Evolutionary conservation across 2,113 vertebrate species (phyloP).

Genomic region (Peromyscus polionotus): DNA sequence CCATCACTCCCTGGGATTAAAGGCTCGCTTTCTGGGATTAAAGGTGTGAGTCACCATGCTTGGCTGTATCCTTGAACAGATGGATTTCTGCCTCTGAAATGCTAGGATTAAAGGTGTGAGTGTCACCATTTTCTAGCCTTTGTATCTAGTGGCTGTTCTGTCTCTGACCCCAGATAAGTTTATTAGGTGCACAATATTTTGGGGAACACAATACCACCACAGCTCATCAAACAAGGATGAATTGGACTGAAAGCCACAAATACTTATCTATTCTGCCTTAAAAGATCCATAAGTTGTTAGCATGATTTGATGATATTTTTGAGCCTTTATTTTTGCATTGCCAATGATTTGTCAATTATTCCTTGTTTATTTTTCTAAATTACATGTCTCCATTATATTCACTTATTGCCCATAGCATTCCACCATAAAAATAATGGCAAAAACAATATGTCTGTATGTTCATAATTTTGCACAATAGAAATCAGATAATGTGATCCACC

Average conservation of each 20-base stretch:
- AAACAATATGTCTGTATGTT: neutral
- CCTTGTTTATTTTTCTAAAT: neutral
- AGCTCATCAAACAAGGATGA: neutral
- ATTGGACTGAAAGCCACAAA: neutral
- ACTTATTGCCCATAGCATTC: neutral
- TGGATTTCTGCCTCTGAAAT: too few species aligned
- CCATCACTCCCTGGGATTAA: too few species aligned
- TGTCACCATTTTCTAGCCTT: too few species aligned
- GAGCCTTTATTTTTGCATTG: neutral
- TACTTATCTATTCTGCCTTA: neutral
- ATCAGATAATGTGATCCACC: too few species aligned
- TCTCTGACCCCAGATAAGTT: too few species aligned
- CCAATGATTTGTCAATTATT: neutral
- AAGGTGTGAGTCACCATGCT: too few species aligned
- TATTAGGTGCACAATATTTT: too few species aligned
- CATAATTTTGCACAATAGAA: neutral
- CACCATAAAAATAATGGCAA: neutral
- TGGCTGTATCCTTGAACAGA: too few species aligned
- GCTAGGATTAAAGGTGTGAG: too few species aligned
- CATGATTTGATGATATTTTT: neutral
- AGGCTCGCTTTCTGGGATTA: too few species aligned
- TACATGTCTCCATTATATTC: neutral
- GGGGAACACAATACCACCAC: too few species aligned
- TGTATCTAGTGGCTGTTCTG: too few species aligned
- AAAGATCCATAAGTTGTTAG: neutral